A percentile compares a stretch with the other conserved stretches of the same genome.
Evolutionary conservation across 2,113 vertebrate species (phyloP).

Genomic region (Gadus chalcogrammus): DNA sequence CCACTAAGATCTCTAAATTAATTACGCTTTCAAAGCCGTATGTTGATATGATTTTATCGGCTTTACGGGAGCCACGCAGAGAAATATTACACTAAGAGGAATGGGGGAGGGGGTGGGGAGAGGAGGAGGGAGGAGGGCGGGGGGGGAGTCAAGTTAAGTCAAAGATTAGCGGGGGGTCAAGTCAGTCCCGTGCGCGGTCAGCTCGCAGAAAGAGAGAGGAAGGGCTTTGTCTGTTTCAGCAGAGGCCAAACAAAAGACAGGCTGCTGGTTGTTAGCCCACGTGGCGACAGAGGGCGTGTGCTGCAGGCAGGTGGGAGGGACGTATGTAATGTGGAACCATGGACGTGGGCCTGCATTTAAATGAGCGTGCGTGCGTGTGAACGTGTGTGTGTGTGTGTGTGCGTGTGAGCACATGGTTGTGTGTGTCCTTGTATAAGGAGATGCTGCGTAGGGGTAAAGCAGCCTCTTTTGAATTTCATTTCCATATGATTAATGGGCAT

Average conservation of each 20-base stretch:
- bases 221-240: slow-evolving; percentile 58
- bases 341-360: slow-evolving; percentile 19
- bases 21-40: slow-evolving; percentile 51
- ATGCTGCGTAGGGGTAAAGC: background rate
- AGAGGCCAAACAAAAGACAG: slow-evolving; percentile 65
- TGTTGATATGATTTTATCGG: slow-evolving; percentile 48
- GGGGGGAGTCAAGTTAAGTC: slow-evolving; percentile 22
- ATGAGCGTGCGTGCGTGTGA: slow-evolving; percentile 45
- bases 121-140: background rate
- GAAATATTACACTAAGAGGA: slow-evolving; percentile 35
- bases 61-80: slow-evolving; percentile 35
- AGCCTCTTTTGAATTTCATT: slow-evolving; percentile 48
- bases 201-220: slow-evolving; percentile 35
- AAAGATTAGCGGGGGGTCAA: slow-evolving; percentile 52
- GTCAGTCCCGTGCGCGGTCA: slow-evolving; percentile 40
- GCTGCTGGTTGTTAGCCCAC: slow-evolving; percentile 49
- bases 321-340: slow-evolving; percentile 40
- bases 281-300: slow-evolving; percentile 26
- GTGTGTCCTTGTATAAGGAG: slow-evolving; percentile 24
- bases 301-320: slow-evolving; percentile 50
- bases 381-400: slow-evolving; percentile 5
- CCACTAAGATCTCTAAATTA: slow-evolving; percentile 35
- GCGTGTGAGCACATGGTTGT: slow-evolving; percentile 34
- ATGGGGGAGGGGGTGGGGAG: too few relatives aligned
- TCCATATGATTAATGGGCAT: slow-evolving; percentile 67